Conservation (phyloP, 1,140 invertebrate genomes). For the Bombus affinis region DNA sequence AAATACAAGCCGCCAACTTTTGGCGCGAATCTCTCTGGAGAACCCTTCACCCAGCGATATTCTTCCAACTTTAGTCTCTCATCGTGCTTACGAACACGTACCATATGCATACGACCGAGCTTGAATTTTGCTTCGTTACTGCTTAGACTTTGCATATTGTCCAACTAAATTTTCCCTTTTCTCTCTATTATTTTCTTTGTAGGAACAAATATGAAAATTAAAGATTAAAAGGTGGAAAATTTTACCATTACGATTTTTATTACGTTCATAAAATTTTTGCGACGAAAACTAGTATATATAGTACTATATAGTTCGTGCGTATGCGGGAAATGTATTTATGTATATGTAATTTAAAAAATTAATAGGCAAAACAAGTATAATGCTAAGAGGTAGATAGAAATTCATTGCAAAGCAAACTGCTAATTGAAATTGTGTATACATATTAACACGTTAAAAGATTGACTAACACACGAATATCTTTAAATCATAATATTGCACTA, state of each 20-base stretch:
- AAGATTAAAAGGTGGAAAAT: no score
- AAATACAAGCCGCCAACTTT: constrained; percentile 32
- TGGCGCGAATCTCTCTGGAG: constrained; percentile 37
- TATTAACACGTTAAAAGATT: no score
- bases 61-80: background rate
- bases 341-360: background rate
- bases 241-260: no score
- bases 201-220: background rate
- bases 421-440: background rate
- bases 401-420: background rate
- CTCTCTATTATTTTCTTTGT: background rate
- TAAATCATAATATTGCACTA: no score
- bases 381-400: background rate
- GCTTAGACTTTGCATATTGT: background rate
- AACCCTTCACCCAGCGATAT: constrained; percentile 3
- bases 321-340: background rate
- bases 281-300: no score
- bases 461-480: no score
- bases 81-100: background rate
- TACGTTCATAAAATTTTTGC: no score
- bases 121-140: background rate
- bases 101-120: background rate
- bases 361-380: background rate
- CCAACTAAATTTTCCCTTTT: background rate
- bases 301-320: no score